Evolutionary conservation across 2,888 invertebrate genomes (phyloP), one percentile per base, ranked within the genome.

Genomic region (Pediacus dermestoides): DNA sequence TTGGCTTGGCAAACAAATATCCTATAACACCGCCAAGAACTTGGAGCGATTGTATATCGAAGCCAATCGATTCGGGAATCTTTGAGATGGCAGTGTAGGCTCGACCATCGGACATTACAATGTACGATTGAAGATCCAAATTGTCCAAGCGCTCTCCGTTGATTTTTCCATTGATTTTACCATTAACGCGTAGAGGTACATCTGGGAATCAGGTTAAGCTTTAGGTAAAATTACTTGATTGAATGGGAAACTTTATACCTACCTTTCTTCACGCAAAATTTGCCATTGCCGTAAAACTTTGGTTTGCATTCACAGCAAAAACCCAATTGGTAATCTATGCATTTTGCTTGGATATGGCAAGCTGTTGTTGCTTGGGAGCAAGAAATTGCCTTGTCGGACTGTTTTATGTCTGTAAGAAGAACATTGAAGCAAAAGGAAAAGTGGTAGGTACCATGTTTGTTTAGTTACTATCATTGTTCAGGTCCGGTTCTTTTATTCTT

Each of bases 281-380:
- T 81, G 35, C 97, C 97, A 64, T 97, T 97, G 44, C 97, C 97
- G 62, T 88, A 93, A 70, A 74, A 91, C 3, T 86, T 87, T n/a
- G 76, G 70, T 21, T 78, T 74, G 64, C 97, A 97, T 46, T 78
- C 74, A 65, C 97, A 99, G 63, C 96, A 97, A 64, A 86, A 93
- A 4, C 95, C 95, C 16, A 76, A 74, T 32, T 78, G 75, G 58
- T 84, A 85, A 66, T 96, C 93, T 3, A 81, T 72, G 65, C 95
- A 96, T 35, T 75, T 74, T 0, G 92, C 91, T 55, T 85, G 80
- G 26, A 78, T 77, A 63, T 92, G 88, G 61, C 95, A 96, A 26
- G 79, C 77, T 23, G 81, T 79, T 4, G 82, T 74, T 0, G 81
- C 83, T 35, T 80, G 81, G 25, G 77, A 76, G 42, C 70, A 58